A percentile compares a stretch with the other conserved stretches of the same genome.
Evolutionary conservation across 2,888 invertebrate species (phyloP).

Genomic region (Plagodis pulveraria): DNA sequence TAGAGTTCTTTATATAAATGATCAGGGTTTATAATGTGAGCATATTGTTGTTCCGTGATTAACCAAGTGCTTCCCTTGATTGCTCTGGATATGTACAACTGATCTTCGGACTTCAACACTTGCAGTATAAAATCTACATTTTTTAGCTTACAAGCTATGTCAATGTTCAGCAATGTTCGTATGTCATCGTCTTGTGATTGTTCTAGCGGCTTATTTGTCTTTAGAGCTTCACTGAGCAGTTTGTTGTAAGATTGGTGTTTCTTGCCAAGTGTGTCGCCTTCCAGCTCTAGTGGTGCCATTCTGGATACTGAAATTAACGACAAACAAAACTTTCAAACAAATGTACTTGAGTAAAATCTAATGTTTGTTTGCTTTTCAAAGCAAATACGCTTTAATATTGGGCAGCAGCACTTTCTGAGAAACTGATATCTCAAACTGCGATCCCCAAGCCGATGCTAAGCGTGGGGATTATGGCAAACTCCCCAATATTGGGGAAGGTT

Average conservation of each 20-base stretch:
- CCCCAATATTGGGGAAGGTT: too few relatives aligned
- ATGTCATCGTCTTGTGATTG: constrained; percentile 35
- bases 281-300: constrained; percentile 54
- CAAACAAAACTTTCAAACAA: constrained; percentile 59
- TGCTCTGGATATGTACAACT: constrained; percentile 61
- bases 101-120: constrained; percentile 54
- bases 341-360: constrained; percentile 36
- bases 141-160: constrained; percentile 48
- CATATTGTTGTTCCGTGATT: constrained; percentile 59
- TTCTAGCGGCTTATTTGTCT: constrained; percentile 3
- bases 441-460: too few relatives aligned
- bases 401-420: too few relatives aligned
- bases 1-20: constrained; percentile 55
- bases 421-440: too few relatives aligned
- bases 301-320: constrained; percentile 21
- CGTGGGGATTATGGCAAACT: too few relatives aligned
- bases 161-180: constrained; percentile 55
- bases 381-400: too few relatives aligned
- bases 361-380: constrained; percentile 49
- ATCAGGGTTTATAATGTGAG: constrained; percentile 63
- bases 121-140: constrained; percentile 53
- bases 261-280: constrained; percentile 51
- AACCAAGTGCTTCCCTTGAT: constrained; percentile 65
- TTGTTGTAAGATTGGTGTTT: constrained; percentile 41
- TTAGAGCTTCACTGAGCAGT: constrained; percentile 31